These are phyloP conservation scores for Agrochola lychnidis DNA, from an alignment of 2,888 invertebrate species.

Conservation along the genomic window DNA sequence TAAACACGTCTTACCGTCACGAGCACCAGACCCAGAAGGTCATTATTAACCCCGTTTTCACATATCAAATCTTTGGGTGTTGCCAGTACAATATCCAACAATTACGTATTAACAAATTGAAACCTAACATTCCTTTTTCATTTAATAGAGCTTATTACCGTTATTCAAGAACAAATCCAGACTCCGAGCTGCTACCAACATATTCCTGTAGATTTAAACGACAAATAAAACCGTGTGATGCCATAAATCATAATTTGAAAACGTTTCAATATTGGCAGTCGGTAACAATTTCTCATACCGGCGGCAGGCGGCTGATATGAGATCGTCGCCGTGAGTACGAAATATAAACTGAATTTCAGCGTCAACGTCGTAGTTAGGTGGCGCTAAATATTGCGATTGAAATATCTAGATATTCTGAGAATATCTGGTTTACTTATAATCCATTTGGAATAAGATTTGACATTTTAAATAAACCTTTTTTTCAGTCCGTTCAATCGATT, in stretches of 20 bases:
- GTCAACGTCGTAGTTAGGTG: conserved; percentile 29
- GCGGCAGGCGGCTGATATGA: conserved; percentile 30
- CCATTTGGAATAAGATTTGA: too few relatives aligned
- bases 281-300: conserved; percentile 56
- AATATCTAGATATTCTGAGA: neutral
- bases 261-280: conserved; percentile 53
- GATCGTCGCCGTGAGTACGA: conserved; percentile 9
- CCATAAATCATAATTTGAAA: conserved; percentile 51
- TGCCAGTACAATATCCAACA: too few relatives aligned
- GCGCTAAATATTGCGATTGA: conserved; percentile 17
- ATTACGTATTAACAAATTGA: too few relatives aligned
- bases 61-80: too few relatives aligned
- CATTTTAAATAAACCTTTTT: too few relatives aligned
- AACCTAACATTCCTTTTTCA: too few relatives aligned
- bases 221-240: conserved; percentile 16
- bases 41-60: too few relatives aligned
- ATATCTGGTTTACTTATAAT: neutral
- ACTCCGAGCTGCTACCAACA: neutral
- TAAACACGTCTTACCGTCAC: too few relatives aligned
- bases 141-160: neutral
- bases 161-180: neutral
- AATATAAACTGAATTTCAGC: conserved; percentile 51
- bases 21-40: too few relatives aligned
- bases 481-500: too few relatives aligned
- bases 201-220: conserved; percentile 3